These are phyloP conservation scores for Nomada lathburiana DNA, from an alignment of 2,888 invertebrate genomes.

Conservation along the genomic window DNA sequence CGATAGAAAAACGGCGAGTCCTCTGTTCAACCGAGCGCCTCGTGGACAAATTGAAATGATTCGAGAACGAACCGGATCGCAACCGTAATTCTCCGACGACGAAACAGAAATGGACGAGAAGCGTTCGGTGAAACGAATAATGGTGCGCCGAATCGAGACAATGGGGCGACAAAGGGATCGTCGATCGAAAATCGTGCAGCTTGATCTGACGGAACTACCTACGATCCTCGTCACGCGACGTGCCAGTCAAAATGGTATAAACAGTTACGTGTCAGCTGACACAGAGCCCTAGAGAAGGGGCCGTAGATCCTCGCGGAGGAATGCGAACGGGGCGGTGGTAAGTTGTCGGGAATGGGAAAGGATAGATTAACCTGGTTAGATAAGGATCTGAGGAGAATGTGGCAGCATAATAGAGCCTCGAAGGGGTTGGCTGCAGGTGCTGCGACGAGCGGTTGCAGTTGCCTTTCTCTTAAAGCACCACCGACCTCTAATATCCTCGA, in stretches of 20 bases:
- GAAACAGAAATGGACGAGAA: no score
- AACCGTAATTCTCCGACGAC: no score
- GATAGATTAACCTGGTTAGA: constrained; percentile 80
- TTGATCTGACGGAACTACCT: not conserved
- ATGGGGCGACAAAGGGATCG: not conserved
- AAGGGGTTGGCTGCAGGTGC: constrained; percentile 32
- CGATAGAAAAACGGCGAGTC: not conserved
- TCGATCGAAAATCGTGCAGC: constrained; percentile 17
- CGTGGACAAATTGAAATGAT: not conserved
- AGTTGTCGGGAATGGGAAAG: constrained; percentile 64
- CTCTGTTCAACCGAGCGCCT: not conserved
- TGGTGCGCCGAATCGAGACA: not conserved
- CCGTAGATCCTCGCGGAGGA: constrained; percentile 4
- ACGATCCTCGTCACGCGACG: constrained; percentile 57
- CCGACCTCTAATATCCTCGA: constrained; percentile 31
- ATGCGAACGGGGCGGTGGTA: constrained; percentile 29
- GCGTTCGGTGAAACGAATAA: not conserved
- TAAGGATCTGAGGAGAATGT: constrained; percentile 72
- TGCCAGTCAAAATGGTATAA: constrained; percentile 43
- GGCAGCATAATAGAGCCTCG: constrained; percentile 53
- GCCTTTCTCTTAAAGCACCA: not conserved
- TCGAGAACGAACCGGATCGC: not conserved
- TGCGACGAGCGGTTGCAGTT: constrained; percentile 17
- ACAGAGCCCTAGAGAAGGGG: constrained; percentile 53
- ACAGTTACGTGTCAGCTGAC: constrained; percentile 57